phyloP scores from a whole-genome alignment of 2,797 vertebrate species.

The Strix occidentalis region DNA sequence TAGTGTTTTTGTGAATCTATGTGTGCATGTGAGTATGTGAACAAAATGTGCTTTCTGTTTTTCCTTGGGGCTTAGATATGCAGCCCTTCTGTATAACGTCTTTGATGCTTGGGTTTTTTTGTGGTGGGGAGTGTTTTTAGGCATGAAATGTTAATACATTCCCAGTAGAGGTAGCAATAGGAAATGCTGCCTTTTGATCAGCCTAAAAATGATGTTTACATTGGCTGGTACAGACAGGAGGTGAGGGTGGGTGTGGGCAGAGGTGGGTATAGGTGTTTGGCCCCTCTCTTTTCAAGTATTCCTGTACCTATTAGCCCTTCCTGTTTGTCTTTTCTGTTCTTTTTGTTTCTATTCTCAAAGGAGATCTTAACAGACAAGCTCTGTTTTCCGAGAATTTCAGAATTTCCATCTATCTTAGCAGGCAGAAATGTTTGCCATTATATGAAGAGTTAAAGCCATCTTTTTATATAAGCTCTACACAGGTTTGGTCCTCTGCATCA shows the following conservation, averaged over 20 bases:
- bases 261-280: background rate
- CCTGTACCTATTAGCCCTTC: conserved; percentile 23
- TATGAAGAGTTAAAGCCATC: background rate
- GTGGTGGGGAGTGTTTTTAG: conserved; percentile 33
- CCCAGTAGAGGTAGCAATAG: background rate
- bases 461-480: background rate
- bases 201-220: conserved; percentile 22
- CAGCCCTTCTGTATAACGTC: background rate
- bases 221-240: conserved; percentile 1
- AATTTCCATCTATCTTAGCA: background rate
- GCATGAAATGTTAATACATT: conserved; percentile 31
- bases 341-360: background rate
- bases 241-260: background rate
- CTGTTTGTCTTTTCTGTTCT: background rate
- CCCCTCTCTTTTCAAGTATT: conserved; percentile 27
- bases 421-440: background rate
- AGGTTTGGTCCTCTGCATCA: background rate
- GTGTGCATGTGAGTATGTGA: background rate
- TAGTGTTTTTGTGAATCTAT: background rate
- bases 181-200: conserved; percentile 43
- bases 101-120: conserved; percentile 19
- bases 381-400: background rate
- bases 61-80: background rate
- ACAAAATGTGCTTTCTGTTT: background rate
- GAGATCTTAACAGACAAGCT: background rate